phyloP scores from a whole-genome alignment of 2,888 invertebrate species.

The Diachrysia chrysitis region DNA sequence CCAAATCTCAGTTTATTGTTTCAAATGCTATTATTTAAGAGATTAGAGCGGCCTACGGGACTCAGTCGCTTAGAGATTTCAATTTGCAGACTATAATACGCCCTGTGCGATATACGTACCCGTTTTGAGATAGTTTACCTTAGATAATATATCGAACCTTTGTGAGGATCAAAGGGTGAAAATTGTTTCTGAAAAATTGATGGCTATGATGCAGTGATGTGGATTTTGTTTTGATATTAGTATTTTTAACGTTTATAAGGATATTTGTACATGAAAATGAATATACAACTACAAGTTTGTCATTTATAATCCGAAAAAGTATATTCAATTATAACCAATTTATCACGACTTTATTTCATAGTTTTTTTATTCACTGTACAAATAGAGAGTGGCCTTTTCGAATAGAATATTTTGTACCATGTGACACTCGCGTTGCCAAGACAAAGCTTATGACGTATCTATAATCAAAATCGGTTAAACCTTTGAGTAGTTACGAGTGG shows the following conservation, averaged over 20 bases:
- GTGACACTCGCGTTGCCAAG: too few relatives aligned
- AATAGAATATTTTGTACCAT: too few relatives aligned
- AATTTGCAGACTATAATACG: constrained; percentile 76
- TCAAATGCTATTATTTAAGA: constrained; percentile 78
- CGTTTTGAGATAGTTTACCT: constrained; percentile 48
- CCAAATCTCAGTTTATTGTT: constrained; percentile 82
- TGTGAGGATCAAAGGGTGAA: constrained; percentile 12
- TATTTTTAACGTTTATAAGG: not conserved
- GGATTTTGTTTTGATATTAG: not conserved
- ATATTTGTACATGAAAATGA: not conserved
- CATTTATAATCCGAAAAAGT: not conserved
- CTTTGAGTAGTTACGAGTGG: too few relatives aligned
- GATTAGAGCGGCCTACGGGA: constrained; percentile 71
- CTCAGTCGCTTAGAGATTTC: constrained; percentile 71
- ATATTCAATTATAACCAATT: too few relatives aligned
- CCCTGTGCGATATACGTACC: constrained; percentile 57
- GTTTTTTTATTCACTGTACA: too few relatives aligned
- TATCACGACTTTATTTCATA: too few relatives aligned
- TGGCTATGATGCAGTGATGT: constrained; percentile 12
- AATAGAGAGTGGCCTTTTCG: too few relatives aligned
- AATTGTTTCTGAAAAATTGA: constrained; percentile 24
- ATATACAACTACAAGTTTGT: not conserved
- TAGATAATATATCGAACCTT: constrained; percentile 49
- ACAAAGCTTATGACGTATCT: too few relatives aligned
- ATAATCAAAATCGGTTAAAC: too few relatives aligned